Evolutionary conservation across 64 coral and sea anemone species (phyloP), one percentile per base, ranked within the genome.

Genomic region (Pocillopora damicornis): DNA sequence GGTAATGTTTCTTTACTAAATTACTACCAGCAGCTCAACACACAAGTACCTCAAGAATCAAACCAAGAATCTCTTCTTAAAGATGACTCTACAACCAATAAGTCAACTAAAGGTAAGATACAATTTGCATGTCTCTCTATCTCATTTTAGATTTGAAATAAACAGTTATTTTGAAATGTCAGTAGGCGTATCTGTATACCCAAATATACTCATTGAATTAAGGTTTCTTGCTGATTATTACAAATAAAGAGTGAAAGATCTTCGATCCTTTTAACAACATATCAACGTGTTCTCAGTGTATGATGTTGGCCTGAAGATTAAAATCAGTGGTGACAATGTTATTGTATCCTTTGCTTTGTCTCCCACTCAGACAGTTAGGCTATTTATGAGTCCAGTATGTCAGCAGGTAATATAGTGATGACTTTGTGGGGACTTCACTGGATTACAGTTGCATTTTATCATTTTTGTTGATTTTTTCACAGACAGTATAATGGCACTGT

Each of bases 401-500:
- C 7, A 7, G 7, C 3, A 51, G 42, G 42, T 51, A 51, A 51
- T 51, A 23, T 20, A 23, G 11, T 25, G 22, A 23, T 71, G 22
- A 8, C 22, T 25, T 23, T 71, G 22, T 26, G 11, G 30, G 30
- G 30, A 1, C n/a, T 26, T 7, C 64, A 67, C 25, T 71, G 9
- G 25, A 11, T 25, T 71, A 63, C 61, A 15, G 3, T n/a, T 71
- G 22, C 22, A 71, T 25, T 71, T n/a, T 71, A 63, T 75, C 3
- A 12, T 35, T 77, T 58, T n/a, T 36, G 12, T 77, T 77, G 8
- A 17, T 37, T 25, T 82, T 15, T 51, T 63, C 11, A 60, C 81
- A 92, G 90, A 92, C 76, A 92, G 83, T 56, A 92, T 92, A 37
- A 92, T 92, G 90, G 90, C 90, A 36, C 42, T 92, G n/a, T 92